Evolutionary conservation across 2,888 invertebrate genomes (phyloP), one percentile per base, ranked within the genome.

Genomic region (Eubasilissa splendida): DNA sequence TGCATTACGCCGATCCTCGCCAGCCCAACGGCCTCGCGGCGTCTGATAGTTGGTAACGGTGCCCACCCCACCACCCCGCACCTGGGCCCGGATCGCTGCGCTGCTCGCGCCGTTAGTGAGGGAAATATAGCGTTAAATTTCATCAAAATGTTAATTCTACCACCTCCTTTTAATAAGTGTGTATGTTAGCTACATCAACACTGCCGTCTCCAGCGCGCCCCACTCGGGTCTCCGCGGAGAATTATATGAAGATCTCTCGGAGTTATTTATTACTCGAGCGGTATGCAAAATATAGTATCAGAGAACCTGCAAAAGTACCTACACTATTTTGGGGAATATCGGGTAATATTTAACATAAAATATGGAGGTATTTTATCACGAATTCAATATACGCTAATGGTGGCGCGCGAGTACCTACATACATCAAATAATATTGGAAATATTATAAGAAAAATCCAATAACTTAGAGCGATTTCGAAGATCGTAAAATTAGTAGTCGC

Each of bases 111-210:
- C 70, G 77, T 76, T 76, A 65, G 68, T 73, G 50, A 52, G 56
- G 71, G 76, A 79, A 81, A 81, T 80, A 79, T 76, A 68, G 70
- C 77, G 80, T 79, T 78, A 81, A 79, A 83, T 83, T 83, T 83
- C 80, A 81, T 76, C 83, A 79, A 80, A 81, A 81, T 81, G 79
- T 83, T 83, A 80, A 83, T 80, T 80, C 76, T 66, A 63, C 75
- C 81, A 81, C 71, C 76, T 79, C 14, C n/a, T 63, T 68, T 66
- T 76, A 75, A 79, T 75, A 75, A 76, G 75, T 50, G 58, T 75
- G 56, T 75, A n/a, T 75, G 59, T 65, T 65, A 56, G 59, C 68
- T 66, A 65, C 56, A 56, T 58, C 56, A 78, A 78, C 78, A 77
- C 10, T 4, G 11, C 33, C 59, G 59, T 63, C 31, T 76, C 53